phyloP scores from a whole-genome alignment of 1,140 invertebrate species.

The Euglossa dilemma region DNA sequence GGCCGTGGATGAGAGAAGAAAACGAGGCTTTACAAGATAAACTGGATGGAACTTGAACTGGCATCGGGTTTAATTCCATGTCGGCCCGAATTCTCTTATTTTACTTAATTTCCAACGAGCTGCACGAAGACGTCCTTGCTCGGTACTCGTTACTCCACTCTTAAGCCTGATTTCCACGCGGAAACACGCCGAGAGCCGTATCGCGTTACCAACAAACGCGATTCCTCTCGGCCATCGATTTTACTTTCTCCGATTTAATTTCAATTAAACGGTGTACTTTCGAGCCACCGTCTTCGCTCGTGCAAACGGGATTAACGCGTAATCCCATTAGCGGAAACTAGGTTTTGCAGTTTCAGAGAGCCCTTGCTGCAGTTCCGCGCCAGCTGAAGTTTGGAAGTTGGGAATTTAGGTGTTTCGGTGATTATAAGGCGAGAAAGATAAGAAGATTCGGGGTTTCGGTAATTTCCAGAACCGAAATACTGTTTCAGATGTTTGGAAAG shows the following conservation, averaged over 20 bases:
- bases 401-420: not conserved
- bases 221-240: not conserved
- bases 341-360: not conserved
- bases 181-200: not conserved
- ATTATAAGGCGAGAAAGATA: not conserved
- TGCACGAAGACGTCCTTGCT: no score
- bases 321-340: not conserved
- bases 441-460: not conserved
- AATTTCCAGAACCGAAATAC: no score
- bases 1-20: not conserved
- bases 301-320: not conserved
- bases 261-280: not conserved
- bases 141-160: not conserved
- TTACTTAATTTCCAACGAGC: not conserved
- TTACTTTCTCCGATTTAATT: constrained; percentile 3
- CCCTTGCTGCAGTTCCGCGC: no score
- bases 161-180: not conserved
- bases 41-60: not conserved
- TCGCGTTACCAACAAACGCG: not conserved
- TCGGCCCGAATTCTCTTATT: not conserved
- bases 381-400: not conserved
- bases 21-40: not conserved
- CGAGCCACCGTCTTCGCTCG: not conserved
- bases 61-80: not conserved
- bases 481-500: no score